A percentile compares a stretch with the other conserved stretches of the same genome.
Conservation (phyloP, 2,113 vertebrate genomes). For the Chroicocephalus ridibundus region DNA sequence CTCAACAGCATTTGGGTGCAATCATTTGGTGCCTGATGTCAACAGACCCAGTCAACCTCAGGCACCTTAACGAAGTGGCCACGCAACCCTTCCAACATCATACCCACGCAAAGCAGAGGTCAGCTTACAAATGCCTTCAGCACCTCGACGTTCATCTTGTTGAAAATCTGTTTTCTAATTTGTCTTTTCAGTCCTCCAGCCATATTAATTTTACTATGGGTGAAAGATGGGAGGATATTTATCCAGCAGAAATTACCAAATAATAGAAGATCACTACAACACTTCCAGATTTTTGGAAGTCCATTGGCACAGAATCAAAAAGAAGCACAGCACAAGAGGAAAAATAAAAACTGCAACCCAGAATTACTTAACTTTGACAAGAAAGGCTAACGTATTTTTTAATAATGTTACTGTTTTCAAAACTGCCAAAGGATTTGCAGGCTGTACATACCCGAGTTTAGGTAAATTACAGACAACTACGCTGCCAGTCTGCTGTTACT, state of each 20-base stretch:
- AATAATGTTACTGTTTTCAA: background rate
- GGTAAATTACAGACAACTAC: background rate
- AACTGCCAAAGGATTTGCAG: background rate
- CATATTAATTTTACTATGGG: background rate
- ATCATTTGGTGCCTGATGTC: background rate
- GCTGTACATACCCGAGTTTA: background rate
- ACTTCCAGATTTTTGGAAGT: background rate
- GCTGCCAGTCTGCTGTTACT: background rate
- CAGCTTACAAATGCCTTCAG: background rate
- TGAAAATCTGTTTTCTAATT: background rate
- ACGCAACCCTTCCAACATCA: background rate
- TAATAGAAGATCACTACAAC: background rate
- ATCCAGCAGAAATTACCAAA: background rate
- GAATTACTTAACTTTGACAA: background rate
- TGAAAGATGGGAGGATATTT: background rate
- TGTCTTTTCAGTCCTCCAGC: background rate
- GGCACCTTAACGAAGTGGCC: background rate
- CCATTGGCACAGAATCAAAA: background rate
- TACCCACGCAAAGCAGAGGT: background rate
- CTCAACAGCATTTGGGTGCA: background rate
- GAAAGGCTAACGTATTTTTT: background rate
- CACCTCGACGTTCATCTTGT: background rate
- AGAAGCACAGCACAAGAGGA: background rate
- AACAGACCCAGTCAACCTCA: accelerated
- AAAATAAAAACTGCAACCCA: background rate